A percentile compares a stretch with the other conserved stretches of the same genome.
These are phyloP conservation scores for Montipora capricornis DNA, from an alignment of 64 coral and sea anemone species.

Conservation along the genomic window DNA sequence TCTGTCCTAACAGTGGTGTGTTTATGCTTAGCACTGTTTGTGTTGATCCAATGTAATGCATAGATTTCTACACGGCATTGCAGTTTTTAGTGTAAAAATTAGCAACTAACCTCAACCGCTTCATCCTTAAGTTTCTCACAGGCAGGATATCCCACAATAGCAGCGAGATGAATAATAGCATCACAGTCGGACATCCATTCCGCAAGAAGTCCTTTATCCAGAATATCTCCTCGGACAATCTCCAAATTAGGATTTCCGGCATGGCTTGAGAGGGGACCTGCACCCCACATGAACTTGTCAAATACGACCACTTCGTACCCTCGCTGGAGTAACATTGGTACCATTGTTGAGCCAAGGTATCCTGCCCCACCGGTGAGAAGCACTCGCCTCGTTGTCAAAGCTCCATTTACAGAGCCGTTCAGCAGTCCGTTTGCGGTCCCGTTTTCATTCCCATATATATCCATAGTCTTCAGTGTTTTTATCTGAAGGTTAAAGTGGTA, in stretches of 20 bases:
- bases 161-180: conserved; percentile 91
- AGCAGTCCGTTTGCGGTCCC: no score
- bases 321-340: conserved; percentile 79
- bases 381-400: conserved; percentile 42
- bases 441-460: not conserved
- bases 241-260: conserved; percentile 71
- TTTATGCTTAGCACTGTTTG: no score
- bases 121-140: conserved; percentile 75
- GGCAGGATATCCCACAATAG: conserved; percentile 97
- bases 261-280: conserved; percentile 50
- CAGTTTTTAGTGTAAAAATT: no score
- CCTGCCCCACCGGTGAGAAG: conserved; percentile 95
- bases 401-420: not conserved
- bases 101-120: conserved; percentile 12
- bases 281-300: conserved; percentile 89
- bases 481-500: not conserved
- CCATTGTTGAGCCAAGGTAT: conserved; percentile 92
- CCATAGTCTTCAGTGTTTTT: not conserved
- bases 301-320: conserved; percentile 84
- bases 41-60: no score
- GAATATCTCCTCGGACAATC: conserved; percentile 88
- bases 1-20: no score
- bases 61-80: no score
- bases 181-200: conserved; percentile 75
- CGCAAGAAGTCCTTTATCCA: conserved; percentile 74